Evolutionary conservation across 2,888 invertebrate genomes (phyloP), one percentile per base, ranked within the genome.

Genomic region (Acleris cristana): DNA sequence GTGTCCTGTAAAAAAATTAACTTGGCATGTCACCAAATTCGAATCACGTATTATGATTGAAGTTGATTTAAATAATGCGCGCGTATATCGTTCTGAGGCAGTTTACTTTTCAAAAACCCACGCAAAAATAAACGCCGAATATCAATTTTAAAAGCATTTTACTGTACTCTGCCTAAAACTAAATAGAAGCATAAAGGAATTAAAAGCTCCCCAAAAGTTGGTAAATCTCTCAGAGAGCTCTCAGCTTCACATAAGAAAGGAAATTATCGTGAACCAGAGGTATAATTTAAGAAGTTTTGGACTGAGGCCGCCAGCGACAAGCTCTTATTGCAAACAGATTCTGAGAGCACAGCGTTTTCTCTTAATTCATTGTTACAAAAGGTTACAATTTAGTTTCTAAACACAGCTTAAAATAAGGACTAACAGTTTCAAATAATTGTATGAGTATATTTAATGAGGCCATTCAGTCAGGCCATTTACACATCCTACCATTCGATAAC

Each of bases 241-340:
- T 78, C 75, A 86, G 86, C 84, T 88, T 85, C 71, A 76, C 81
- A 83, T 88, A 87, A 87, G 83, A 86, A 86, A 84, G 83, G 82
- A 86, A 88, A 88, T 88, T 86, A 87, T 85, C 79, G 81, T 79
- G 74, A 81, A 78, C 76, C 77, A 77, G 77, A 81, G 83, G 80
- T 85, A 86, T 85, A 86, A 88, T 85, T 86, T 83, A 73, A 74
- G 77, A 86, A 88, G 83, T 86, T 87, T 84, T 70, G 71, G 73
- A 74, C 76, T 72, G 74, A 77, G 74, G 72, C 70, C 73, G 64
- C 61, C 61, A 74, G 76, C 76, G 75, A 73, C 78, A 80, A 81
- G 76, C 74, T 78, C 74, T 79, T 77, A 77, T 77, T 76, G 73
- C 76, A 75, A 77, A 73, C 73, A 71, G 72, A 69, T 70, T 69